Base-by-base conservation (phyloP, 2,797 vertebrate genomes). In the Alauda arvensis region DNA sequence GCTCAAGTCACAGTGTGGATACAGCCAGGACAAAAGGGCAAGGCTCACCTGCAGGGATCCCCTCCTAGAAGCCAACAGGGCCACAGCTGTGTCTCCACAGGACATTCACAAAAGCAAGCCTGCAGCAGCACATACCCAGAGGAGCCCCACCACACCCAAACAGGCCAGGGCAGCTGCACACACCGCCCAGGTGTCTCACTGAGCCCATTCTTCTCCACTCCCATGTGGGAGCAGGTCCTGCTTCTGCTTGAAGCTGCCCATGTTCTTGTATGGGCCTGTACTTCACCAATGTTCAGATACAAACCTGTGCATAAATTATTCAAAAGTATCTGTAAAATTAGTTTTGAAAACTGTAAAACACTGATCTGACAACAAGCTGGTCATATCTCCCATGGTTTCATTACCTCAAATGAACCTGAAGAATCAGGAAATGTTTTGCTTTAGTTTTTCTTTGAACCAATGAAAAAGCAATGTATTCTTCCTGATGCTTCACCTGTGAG, bases 161-260 rank as follows among this genome's bases (percentile, higher is more conserved):
- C 59, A 57, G 0, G 0, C 59, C 72, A 55, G 61, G 61, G 62
- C 13, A 12, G 61, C 84, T 92, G 84, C 65, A 69, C 66, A 71
- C 55, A 26, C 48, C 3, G 0, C 40, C 55, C 48, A 77, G 82
- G n/a, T 48, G 48, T 55, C 85, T 62, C 69, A 48, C 40, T 57
- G 55, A 59, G 48, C 37, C 43, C 5, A 0, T 90, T 71, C 77
- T 83, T 72, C 55, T 83, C 59, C 49, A 8, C 55, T 63, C n/a
- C 42, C 23, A 48, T 6, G 3, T 17, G 23, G 29, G 31, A 74
- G 18, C 59, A 75, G 71, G 72, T 26, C 48, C 45, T 92, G 59
- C 84, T 92, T 68, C 79, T 77, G 77, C 87, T 80, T 77, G 66
- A 85, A 80, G 66, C 69, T 88, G 48, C 66, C 66, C 62, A 42